These are phyloP conservation scores for Ellobius talpinus DNA, from an alignment of 2,113 vertebrate genomes.

Conservation along the genomic window DNA sequence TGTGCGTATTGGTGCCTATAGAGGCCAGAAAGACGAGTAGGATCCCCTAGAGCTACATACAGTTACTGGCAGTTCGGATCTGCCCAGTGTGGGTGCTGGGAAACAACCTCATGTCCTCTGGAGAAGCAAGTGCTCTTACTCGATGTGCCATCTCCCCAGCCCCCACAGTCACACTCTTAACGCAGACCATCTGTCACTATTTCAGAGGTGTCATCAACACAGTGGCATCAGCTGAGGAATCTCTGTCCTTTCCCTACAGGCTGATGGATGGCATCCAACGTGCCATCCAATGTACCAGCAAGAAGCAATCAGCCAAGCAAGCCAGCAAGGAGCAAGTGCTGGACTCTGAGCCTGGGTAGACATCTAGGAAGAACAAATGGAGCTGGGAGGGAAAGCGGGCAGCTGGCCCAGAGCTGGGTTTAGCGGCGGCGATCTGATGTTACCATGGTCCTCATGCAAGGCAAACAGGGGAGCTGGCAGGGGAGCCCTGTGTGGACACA, in stretches of 20 bases:
- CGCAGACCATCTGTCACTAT: slow-evolving; percentile 65
- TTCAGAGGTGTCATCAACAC: slow-evolving; percentile 34
- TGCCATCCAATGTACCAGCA: background rate
- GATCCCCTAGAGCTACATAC: no score
- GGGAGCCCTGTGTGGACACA: background rate
- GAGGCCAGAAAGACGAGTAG: background rate
- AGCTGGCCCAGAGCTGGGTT: background rate
- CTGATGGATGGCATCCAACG: background rate
- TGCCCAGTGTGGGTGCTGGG: background rate
- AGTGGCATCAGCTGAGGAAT: slow-evolving; percentile 46
- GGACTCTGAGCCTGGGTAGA: background rate
- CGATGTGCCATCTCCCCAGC: background rate
- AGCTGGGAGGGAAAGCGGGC: background rate
- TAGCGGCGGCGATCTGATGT: background rate
- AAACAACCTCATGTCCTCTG: background rate
- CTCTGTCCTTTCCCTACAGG: slow-evolving; percentile 35
- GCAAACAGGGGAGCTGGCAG: background rate
- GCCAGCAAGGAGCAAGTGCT: background rate
- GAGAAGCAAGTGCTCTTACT: background rate
- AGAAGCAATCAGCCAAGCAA: background rate
- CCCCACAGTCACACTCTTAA: background rate
- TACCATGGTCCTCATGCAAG: background rate
- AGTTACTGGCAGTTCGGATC: background rate
- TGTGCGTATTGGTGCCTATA: no score
- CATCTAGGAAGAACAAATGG: background rate